Evolutionary conservation across 2,113 vertebrate species (phyloP), one percentile per base, ranked within the genome.

Genomic region (Nothobranchius furzeri): DNA sequence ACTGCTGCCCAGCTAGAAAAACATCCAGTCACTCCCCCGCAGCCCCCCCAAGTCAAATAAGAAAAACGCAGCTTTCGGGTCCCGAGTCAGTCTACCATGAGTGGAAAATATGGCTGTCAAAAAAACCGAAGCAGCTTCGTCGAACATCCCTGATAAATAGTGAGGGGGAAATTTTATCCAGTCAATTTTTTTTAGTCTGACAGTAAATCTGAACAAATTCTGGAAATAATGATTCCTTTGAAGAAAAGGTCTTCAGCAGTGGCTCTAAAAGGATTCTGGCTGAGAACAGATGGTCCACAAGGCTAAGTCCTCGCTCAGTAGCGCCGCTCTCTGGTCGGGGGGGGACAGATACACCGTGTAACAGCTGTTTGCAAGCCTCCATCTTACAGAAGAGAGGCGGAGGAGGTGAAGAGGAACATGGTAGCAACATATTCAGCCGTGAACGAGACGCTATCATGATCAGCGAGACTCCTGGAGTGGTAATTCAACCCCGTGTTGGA

Each of bases 1-100:
- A 87, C 86, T 78, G 85, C 84, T 85, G 78, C 76, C 84, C 90
- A 90, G 89, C 86, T 91, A 90, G 84, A 88, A 89, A 90, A 91
- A 90, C 85, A 91, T 83, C 86, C 76, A 87, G 71, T 71, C 83
- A 83, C 84, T 76, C 78, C 78, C 77, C 76, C 53, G 14, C 76
- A 73, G 54, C 75, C 75, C 79, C 75, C 79, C 73, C 55, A 84
- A 85, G 85, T 91, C 87, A 91, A 90, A 91, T 88, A 91, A 88
- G 89, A 88, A 88, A 90, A 87, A 70, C 72, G 49, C 81, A 68
- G 81, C 20, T 55, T 66, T 81, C 74, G 76, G 43, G 89, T 90
- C 85, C 82, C 72, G 79, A 81, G 72, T 68, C 86, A 90, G 83
- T 49, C 80, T 72, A 81, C 85, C 89, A 85, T 90, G 90, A 90